Evolutionary conservation across 2,113 vertebrate genomes (phyloP), one percentile per base, ranked within the genome.

Genomic region (Prunella himalayana): DNA sequence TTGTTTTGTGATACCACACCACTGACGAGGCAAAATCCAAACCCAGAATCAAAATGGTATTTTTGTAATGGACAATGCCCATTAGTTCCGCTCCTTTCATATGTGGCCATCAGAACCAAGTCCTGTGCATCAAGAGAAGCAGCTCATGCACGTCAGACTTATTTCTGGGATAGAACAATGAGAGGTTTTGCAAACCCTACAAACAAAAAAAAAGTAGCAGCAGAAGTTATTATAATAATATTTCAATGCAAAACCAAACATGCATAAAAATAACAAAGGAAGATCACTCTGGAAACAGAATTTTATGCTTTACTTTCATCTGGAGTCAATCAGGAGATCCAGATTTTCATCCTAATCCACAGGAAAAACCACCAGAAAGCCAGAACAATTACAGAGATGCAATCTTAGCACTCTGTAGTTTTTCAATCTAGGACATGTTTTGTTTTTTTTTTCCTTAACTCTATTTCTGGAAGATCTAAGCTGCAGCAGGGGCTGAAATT

Each of bases 31-130:
- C 69, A 78, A 91, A 97, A 72, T 42, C 19, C 84, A 96, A 96
- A n/a, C 49, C 35, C 75, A 94, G 30, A 15, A 63, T 93, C 64
- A 92, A 94, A 83, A 42, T 87, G 77, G 49, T 90, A 64, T 60
- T 97, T 97, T 85, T 90, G 69, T 81, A 23, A 65, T 53, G 60
- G 65, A 75, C 68, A 84, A 79, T 90, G 72, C 51, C 76, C 41
- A 42, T 77, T 83, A 72, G 39, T 77, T 93, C 25, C 1, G 24
- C 3, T 88, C 44, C 56, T 94, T 94, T 96, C 69, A 50, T 60
- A 41, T 68, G 54, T 70, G 75, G 66, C 64, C 71, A 56, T 86
- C 64, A 80, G 51, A 93, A 75, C 37, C 64, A 24, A 61, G 54
- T 83, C 21, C 18, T n/a, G 31, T 57, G 25, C 69, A 84, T 65